A percentile compares a stretch with the other conserved stretches of the same genome.
Evolutionary conservation across 2,888 invertebrate species (phyloP).

Genomic region (Dermolepida albohirtum): DNA sequence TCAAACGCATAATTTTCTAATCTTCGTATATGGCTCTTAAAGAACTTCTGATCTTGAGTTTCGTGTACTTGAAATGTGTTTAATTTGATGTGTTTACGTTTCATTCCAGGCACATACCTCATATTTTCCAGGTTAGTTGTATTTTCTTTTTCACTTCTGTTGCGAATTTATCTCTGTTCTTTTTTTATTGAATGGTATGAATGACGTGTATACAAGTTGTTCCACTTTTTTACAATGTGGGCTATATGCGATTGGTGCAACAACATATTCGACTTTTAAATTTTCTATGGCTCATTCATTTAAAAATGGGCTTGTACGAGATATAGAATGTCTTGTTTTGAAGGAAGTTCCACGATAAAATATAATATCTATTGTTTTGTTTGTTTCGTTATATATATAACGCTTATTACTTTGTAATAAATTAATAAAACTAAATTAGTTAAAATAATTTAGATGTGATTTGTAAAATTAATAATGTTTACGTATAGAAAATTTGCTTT

Average conservation of each 20-base stretch:
- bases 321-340: too few species aligned
- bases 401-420: too few species aligned
- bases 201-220: slow-evolving; percentile 21
- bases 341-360: too few species aligned
- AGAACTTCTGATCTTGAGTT: slow-evolving; percentile 1
- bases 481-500: too few species aligned
- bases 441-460: too few species aligned
- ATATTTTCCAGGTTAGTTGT: slow-evolving; percentile 32
- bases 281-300: not conserved
- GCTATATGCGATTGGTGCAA: slow-evolving; percentile 21
- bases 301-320: not conserved
- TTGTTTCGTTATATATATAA: too few species aligned
- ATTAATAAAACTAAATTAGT: too few species aligned
- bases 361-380: too few species aligned
- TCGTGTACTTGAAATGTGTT: too few species aligned
- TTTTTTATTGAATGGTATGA: not conserved
- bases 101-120: slow-evolving; percentile 1
- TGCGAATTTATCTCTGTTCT: slow-evolving; percentile 6
- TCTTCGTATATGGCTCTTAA: not conserved
- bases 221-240: slow-evolving; percentile 34
- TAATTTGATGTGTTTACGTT: not conserved
- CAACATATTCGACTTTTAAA: slow-evolving; percentile 13
- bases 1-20: not conserved
- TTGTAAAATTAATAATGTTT: too few species aligned
- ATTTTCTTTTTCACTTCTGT: slow-evolving; percentile 15